These are phyloP conservation scores for Eristalinus aeneus DNA, from an alignment of 2,888 invertebrate genomes.

Conservation along the genomic window DNA sequence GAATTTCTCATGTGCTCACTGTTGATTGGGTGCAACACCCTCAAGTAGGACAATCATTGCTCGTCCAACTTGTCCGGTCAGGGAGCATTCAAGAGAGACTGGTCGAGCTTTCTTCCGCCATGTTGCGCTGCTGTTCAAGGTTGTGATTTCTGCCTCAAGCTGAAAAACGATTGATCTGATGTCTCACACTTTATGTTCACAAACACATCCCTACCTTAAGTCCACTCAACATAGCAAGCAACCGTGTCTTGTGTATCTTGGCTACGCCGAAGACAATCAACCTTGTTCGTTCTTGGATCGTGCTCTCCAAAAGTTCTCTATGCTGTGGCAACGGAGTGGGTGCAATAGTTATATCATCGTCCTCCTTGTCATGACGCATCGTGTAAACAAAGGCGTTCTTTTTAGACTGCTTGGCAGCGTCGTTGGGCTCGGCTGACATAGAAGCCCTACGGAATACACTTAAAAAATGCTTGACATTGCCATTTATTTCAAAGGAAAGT, in stretches of 20 bases:
- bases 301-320: conserved; percentile 76
- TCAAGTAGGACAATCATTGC: conserved; percentile 96
- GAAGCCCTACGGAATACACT: conserved; percentile 82
- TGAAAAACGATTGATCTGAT: background rate
- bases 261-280: conserved; percentile 93
- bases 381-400: conserved; percentile 83
- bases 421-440: conserved; percentile 86
- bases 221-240: conserved; percentile 95
- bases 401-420: conserved; percentile 84
- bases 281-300: conserved; percentile 85
- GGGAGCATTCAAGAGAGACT: conserved; percentile 86
- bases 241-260: conserved; percentile 91
- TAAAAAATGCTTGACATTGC: conserved; percentile 71
- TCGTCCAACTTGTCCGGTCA: conserved; percentile 94
- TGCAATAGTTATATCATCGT: conserved; percentile 81
- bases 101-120: conserved; percentile 92
- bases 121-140: conserved; percentile 93
- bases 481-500: background rate
- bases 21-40: conserved; percentile 93
- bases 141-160: conserved; percentile 95
- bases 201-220: conserved; percentile 83
- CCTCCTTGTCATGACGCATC: conserved; percentile 79
- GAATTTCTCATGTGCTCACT: conserved; percentile 82
- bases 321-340: conserved; percentile 78
- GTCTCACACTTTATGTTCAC: background rate